Evolutionary conservation across 2,113 vertebrate species (phyloP), one percentile per base, ranked within the genome.

Genomic region (Dicaeum eximium): DNA sequence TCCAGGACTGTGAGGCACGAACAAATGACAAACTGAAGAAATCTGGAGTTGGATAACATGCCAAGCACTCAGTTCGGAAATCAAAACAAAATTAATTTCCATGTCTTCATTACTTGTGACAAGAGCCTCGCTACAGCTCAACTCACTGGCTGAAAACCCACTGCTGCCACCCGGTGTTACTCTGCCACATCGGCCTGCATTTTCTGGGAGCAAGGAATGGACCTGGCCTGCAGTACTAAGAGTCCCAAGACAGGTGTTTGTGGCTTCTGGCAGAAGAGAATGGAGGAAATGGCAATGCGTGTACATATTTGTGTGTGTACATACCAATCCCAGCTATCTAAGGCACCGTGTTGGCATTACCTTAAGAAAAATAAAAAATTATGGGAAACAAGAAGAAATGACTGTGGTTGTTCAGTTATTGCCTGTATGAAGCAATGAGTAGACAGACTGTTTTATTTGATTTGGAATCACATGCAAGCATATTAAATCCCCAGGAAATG

Each of bases 141-240:
- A 54, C 64, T 91, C n/a, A 88, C 87, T 83, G 93, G 93, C 94
- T 97, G 90, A 84, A 98, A 98, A 98, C 97, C 97, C 96, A 84
- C 96, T 98, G 97, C 98, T 98, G 97, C 98, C 98, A 98, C 97
- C 98, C 92, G 88, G 96, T 96, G 98, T 96, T 93, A 6, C 80
- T 88, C 48, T 92, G 72, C 53, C 82, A 90, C 90, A 97, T 80
- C 22, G 15, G 65, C 40, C 42, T 61, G 44, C 21, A 6, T 57
- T 82, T 48, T 30, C n/a, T 19, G 17, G 56, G 40, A 81, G 17
- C 73, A 27, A 60, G 42, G 70, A 10, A 42, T 25, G 78, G 53
- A 1, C 50, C 48, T 67, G 4, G 13, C 30, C 16, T 0, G 4
- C 23, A 38, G 3, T 4, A 0, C 21, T 0, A 5, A 24, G 18